Base-by-base conservation (phyloP, 2,797 vertebrate species). In the Decapterus maruadsi region DNA sequence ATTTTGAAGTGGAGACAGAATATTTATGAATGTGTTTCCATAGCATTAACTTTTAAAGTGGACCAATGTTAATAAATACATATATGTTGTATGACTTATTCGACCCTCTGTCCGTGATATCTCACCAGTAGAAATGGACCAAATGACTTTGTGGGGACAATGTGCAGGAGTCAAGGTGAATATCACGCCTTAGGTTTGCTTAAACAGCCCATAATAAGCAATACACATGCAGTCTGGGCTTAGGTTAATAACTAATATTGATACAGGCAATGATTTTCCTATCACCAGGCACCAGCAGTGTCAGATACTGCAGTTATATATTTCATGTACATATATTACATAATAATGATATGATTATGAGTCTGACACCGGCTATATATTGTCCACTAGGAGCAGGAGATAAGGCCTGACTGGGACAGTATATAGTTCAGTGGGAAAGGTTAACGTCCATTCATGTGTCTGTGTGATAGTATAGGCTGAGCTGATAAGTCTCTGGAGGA, bases 111-210 rank as follows among this genome's bases (percentile, higher is more conserved):
- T 80, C 81, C 48, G 45, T 50, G 78, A 72, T 90, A 84, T 86
- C 81, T 65, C 75, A 45, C 42, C 53, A 17, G 26, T 10, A 46
- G 74, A 67, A 83, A 71, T 40, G 68, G 61, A 67, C 58, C 76
- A 48, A 77, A 54, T 79, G 83, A 90, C 82, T 85, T 82, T 82
- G 72, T 58, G 74, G 50, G 64, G 64, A 81, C 34, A 36, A 64
- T 46, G 80, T 53, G 60, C 58, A 26, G n/a, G 66, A 75, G 76
- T 90, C 89, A 89, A 90, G 87, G 87, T 91, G 87, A 90, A 70
- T 61, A 20, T 66, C 14, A 55, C 12, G 10, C 72, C 63, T 77
- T 31, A 14, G 50, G 51, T 84, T 75, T 72, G 29, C 68, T 50
- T 77, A 51, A 75, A 73, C 74, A 70, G 61, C 26, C 59, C 42